Evolutionary conservation across 2,888 invertebrate genomes (phyloP).

Genomic region (Entomobrya multifasciata): DNA sequence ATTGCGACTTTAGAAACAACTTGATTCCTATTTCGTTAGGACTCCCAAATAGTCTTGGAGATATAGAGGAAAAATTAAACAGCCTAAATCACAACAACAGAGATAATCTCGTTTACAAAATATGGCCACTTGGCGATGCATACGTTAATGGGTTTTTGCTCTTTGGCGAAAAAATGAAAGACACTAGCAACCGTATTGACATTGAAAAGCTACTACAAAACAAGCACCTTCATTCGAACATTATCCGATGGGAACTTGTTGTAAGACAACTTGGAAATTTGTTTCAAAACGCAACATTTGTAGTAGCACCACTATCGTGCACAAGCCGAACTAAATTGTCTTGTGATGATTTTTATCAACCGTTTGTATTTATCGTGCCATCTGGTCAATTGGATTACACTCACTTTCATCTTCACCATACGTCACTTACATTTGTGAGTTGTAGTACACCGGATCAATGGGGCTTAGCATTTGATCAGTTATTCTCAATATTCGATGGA

Average conservation of each 20-base stretch:
- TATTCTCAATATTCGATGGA: slow-evolving; percentile 3
- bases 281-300: slow-evolving; percentile 13
- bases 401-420: neutral
- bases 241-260: slow-evolving; percentile 12
- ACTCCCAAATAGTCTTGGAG: too few relatives aligned
- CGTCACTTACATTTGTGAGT: slow-evolving; percentile 12
- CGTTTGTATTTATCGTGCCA: neutral
- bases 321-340: neutral
- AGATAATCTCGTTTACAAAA: slow-evolving; percentile 17
- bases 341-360: slow-evolving; percentile 29
- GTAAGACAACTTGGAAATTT: neutral
- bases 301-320: neutral
- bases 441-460: neutral
- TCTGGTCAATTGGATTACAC: neutral
- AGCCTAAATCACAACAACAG: neutral
- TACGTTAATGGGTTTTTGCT: neutral
- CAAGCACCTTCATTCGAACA: neutral
- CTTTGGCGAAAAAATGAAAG: neutral
- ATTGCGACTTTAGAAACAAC: neutral
- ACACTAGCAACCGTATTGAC: neutral
- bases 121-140: neutral
- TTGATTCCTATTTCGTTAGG: neutral
- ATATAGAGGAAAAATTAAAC: too few relatives aligned
- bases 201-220: neutral
- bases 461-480: neutral